Evolutionary conservation across 2,113 vertebrate species (phyloP), one percentile per base, ranked within the genome.

Genomic region (Chrysochloris asiatica): DNA sequence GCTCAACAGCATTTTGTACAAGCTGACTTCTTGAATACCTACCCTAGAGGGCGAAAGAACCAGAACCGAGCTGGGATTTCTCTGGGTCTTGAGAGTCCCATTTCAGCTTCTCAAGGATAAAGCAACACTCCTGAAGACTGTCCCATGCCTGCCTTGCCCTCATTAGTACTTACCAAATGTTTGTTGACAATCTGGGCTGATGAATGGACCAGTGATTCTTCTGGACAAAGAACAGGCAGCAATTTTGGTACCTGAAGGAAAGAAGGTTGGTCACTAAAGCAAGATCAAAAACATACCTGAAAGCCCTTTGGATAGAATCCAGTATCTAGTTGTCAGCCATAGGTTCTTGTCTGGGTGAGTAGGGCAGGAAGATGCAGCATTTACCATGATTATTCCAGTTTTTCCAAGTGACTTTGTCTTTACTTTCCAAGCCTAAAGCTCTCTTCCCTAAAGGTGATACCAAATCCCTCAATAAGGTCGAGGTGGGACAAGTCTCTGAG

Each of bases 141-240:
- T 69, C 56, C 41, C 24, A 38, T 24, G 22, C 38, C 26, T 33
- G 43, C 38, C 72, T 63, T 86, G 59, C 16, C 38, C 43, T 83
- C 3, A 1, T 19, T 50, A 95, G 71, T 22, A 95, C 97, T 98
- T 95, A 99, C 99, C 98, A 98, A 97, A 94, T 97, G 98, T 97
- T 96, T 98, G 83, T 98, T 99, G 81, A 98, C 97, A 97, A 99
- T 98, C 81, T 98, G 97, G 83, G 99, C 99, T 90, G 98, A 98
- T 0, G 97, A 96, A 86, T 99, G 99, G 88, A 99, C 95, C 19
- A 98, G 94, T n/a, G 98, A 96, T 89, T 99, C 99, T 92, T 99
- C 99, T 45, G 97, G 90, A 95, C 97, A 98, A 73, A 97, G 95
- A 97, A 83, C 7, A 94, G 97, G 63, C 81, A 98, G 97, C 92